A percentile compares a stretch with the other conserved stretches of the same genome.
Evolutionary conservation across 2,797 vertebrate species (phyloP).

Genomic region (Aselliscus stoliczkanus): DNA sequence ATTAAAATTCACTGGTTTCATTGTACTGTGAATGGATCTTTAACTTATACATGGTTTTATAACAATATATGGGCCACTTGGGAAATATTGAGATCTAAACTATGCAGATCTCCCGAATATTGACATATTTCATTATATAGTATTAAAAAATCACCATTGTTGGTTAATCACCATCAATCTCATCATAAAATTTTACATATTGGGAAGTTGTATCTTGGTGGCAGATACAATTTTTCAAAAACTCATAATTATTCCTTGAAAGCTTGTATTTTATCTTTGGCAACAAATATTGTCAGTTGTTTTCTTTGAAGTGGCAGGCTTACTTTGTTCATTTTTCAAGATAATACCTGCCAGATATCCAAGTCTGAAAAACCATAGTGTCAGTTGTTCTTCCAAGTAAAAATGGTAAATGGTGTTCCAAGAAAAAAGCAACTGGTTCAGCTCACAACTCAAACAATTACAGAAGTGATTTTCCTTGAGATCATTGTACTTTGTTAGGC

Average conservation of each 20-base stretch:
- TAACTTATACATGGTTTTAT: background rate
- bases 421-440: background rate
- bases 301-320: background rate
- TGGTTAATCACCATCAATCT: background rate
- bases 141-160: background rate
- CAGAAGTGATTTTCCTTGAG: background rate
- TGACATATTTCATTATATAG: background rate
- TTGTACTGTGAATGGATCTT: slow-evolving; percentile 4
- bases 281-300: background rate
- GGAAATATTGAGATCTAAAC: background rate
- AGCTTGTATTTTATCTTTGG: slow-evolving; percentile 13
- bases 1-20: background rate
- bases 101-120: background rate
- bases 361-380: background rate
- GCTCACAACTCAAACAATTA: background rate
- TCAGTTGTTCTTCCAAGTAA: background rate
- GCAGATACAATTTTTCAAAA: background rate
- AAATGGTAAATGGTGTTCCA: background rate
- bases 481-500: background rate
- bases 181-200: background rate
- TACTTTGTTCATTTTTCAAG: background rate
- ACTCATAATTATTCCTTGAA: background rate
- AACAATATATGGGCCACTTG: background rate
- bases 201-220: background rate
- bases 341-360: background rate